Evolutionary conservation across 2,888 invertebrate genomes (phyloP).

Genomic region (Nymphalis urticae): DNA sequence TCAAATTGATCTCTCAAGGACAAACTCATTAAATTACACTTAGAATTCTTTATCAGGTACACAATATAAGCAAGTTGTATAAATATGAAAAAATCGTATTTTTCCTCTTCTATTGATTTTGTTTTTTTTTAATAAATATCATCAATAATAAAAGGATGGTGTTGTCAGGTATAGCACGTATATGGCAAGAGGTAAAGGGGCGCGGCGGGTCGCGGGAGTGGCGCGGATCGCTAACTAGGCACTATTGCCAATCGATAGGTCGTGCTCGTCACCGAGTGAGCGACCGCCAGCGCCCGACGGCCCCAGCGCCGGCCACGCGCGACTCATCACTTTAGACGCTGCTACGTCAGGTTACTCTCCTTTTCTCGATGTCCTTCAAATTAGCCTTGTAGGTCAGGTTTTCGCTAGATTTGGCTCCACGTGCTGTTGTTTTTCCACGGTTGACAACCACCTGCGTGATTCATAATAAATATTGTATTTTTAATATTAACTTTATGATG

Average conservation of each 20-base stretch:
- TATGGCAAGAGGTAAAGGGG: constrained; percentile 38
- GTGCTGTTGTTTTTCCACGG: constrained; percentile 73
- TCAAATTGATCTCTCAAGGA: too few relatives aligned
- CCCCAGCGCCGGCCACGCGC: constrained; percentile 65
- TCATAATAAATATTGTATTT: constrained; percentile 34
- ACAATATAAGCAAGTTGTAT: too few relatives aligned
- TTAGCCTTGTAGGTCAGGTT: constrained; percentile 82
- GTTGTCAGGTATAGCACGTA: constrained; percentile 17
- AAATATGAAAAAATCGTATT: too few relatives aligned
- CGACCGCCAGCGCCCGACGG: constrained; percentile 42
- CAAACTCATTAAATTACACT: too few relatives aligned
- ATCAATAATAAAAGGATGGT: constrained; percentile 6
- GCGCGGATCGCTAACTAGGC: constrained; percentile 75
- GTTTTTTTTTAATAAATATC: not conserved
- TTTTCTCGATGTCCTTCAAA: constrained; percentile 82
- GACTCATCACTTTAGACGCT: constrained; percentile 80
- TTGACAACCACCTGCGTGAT: constrained; percentile 50
- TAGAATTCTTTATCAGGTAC: too few relatives aligned
- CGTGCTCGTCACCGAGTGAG: constrained; percentile 57
- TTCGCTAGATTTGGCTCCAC: constrained; percentile 71
- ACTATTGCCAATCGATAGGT: constrained; percentile 82
- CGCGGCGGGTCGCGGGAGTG: constrained; percentile 39
- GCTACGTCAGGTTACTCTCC: constrained; percentile 82
- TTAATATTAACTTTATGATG: not conserved
- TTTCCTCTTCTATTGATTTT: too few relatives aligned